These are phyloP conservation scores for Campoletis raptor DNA, from an alignment of 2,888 invertebrate genomes.

Conservation along the genomic window DNA sequence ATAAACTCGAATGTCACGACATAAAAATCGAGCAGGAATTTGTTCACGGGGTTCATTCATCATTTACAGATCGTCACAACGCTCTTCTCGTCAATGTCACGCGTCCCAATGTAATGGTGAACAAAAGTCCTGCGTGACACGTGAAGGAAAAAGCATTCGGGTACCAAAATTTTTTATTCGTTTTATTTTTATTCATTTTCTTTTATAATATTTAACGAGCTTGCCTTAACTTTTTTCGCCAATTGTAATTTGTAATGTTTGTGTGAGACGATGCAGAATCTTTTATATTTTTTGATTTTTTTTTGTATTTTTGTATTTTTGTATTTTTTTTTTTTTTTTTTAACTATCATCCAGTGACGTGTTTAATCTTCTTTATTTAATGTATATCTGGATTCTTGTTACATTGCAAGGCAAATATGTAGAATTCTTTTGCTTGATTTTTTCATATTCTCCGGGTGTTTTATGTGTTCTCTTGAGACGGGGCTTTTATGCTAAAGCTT, in stretches of 20 bases:
- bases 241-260: not conserved
- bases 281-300: constrained; percentile 3
- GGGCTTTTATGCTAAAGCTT: not conserved
- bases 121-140: not conserved
- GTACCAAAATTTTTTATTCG: not conserved
- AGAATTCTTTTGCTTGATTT: constrained; percentile 15
- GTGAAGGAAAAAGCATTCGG: not conserved
- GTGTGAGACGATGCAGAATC: not conserved
- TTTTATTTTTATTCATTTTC: not conserved
- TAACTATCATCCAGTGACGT: not conserved
- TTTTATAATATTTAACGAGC: not conserved
- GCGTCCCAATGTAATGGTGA: not conserved
- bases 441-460: constrained; percentile 32
- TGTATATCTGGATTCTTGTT: constrained; percentile 7
- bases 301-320: too few species aligned
- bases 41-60: constrained; percentile 21
- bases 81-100: constrained; percentile 9
- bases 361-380: constrained; percentile 1
- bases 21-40: constrained; percentile 6
- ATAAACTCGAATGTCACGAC: constrained; percentile 17
- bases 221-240: not conserved
- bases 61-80: constrained; percentile 22
- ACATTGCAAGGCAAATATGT: constrained; percentile 15
- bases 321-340: not conserved
- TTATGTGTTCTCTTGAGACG: not conserved